Evolutionary conservation across 2,113 vertebrate genomes (phyloP).

Genomic region (Mus spicilegus): DNA sequence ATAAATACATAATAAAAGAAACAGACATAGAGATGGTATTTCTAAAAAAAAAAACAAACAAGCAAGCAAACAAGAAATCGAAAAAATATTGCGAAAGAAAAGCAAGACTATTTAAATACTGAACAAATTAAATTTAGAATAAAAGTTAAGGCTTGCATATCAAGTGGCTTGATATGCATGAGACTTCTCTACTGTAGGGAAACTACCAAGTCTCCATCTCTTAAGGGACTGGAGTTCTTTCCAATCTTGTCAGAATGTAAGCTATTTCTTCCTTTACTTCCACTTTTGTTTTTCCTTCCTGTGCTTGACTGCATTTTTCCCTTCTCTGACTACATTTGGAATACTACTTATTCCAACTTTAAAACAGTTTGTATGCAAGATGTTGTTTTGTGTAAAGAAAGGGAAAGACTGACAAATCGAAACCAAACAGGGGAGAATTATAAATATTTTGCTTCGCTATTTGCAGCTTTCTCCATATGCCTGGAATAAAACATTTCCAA

Average conservation of each 20-base stretch:
- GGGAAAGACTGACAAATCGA: slow-evolving; percentile 79
- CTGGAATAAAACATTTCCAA: slow-evolving; percentile 78
- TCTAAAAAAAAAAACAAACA: background rate
- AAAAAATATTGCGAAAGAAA: background rate
- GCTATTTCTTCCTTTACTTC: slow-evolving; percentile 18
- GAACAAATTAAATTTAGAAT: slow-evolving; percentile 1
- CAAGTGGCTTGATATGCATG: background rate
- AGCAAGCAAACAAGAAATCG: slow-evolving; percentile 8
- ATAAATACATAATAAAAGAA: background rate
- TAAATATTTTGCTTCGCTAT: slow-evolving; percentile 83
- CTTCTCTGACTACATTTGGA: slow-evolving; percentile 72
- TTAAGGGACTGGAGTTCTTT: background rate
- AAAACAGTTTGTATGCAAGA: slow-evolving; percentile 82
- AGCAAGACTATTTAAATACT: background rate
- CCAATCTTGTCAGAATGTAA: background rate
- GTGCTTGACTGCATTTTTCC: slow-evolving; percentile 13
- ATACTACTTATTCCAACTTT: slow-evolving; percentile 65
- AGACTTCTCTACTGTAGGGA: background rate
- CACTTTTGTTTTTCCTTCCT: slow-evolving; percentile 23
- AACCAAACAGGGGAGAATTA: slow-evolving; percentile 79
- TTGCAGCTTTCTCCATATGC: slow-evolving; percentile 81
- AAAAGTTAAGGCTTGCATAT: background rate
- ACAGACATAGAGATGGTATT: background rate
- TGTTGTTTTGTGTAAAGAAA: slow-evolving; percentile 83
- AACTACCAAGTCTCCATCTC: background rate